Evolutionary conservation across 2,113 vertebrate genomes (phyloP).

Genomic region (Columba livia): DNA sequence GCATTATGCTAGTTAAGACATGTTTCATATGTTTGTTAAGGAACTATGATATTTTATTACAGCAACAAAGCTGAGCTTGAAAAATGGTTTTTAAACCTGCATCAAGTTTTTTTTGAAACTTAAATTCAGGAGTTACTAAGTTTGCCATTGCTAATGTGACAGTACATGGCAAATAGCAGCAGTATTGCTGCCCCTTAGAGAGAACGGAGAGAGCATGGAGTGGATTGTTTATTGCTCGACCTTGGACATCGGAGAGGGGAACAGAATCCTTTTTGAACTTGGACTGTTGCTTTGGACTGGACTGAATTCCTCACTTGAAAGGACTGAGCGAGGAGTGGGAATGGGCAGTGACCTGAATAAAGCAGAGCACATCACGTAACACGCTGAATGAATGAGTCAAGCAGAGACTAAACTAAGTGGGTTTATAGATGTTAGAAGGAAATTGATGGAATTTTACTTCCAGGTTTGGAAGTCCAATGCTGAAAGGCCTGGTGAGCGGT

Average conservation of each 20-base stretch:
- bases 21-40: background rate
- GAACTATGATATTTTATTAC: background rate
- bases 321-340: background rate
- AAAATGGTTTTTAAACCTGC: background rate
- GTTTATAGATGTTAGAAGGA: background rate
- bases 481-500: background rate
- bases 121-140: background rate
- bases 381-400: background rate
- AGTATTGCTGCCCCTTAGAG: background rate
- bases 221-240: background rate
- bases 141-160: background rate
- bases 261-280: background rate
- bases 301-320: background rate
- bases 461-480: background rate
- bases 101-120: background rate
- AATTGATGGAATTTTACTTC: background rate
- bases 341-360: background rate
- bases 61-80: background rate
- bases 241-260: background rate
- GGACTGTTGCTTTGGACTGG: background rate
- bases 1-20: background rate
- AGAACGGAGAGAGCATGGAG: background rate
- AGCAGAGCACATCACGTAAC: rapidly evolving
- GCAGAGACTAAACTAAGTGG: background rate
- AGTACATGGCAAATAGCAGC: background rate